Conservation (phyloP, 2,888 invertebrate genomes). For the Erpobdella octoculata region DNA sequence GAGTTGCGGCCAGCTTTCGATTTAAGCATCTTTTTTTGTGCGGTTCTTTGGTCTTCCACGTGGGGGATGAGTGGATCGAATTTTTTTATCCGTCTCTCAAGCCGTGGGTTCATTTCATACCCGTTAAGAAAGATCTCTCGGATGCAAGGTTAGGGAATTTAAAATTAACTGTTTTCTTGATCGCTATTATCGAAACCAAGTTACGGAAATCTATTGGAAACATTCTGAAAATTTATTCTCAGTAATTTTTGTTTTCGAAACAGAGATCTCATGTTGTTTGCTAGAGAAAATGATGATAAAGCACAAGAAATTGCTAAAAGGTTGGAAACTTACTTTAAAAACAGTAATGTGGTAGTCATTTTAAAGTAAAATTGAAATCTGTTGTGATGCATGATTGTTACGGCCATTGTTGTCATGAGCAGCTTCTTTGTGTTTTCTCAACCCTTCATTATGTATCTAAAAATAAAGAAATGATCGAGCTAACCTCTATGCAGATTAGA, state of each 20-base stretch:
- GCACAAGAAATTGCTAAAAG: slow-evolving; percentile 69
- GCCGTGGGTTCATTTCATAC: slow-evolving; percentile 89
- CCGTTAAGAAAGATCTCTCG: slow-evolving; percentile 65
- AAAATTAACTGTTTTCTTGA: not conserved
- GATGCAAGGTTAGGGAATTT: slow-evolving; percentile 61
- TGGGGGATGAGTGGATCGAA: slow-evolving; percentile 85
- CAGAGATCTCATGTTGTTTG: slow-evolving; percentile 67
- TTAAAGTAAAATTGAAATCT: not conserved
- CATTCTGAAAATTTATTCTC: not conserved
- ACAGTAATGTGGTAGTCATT: not conserved
- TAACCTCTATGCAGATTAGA: too few relatives aligned
- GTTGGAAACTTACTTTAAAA: too few relatives aligned
- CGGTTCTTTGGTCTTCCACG: slow-evolving; percentile 83
- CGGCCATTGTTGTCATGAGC: too few relatives aligned
- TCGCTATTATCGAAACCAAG: not conserved
- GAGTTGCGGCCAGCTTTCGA: slow-evolving; percentile 94
- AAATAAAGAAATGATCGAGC: too few relatives aligned
- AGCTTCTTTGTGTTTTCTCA: too few relatives aligned
- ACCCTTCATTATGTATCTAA: too few relatives aligned
- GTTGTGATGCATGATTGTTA: too few relatives aligned
- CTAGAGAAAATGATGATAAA: slow-evolving; percentile 65
- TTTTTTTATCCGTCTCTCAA: slow-evolving; percentile 83
- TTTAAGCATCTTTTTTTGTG: slow-evolving; percentile 89
- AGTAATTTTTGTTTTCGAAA: slow-evolving; percentile 33
- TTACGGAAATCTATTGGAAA: not conserved